Evolutionary conservation across 92 coral and sea anemone genomes (phyloP).

Genomic region (Virgularia gustaviana): DNA sequence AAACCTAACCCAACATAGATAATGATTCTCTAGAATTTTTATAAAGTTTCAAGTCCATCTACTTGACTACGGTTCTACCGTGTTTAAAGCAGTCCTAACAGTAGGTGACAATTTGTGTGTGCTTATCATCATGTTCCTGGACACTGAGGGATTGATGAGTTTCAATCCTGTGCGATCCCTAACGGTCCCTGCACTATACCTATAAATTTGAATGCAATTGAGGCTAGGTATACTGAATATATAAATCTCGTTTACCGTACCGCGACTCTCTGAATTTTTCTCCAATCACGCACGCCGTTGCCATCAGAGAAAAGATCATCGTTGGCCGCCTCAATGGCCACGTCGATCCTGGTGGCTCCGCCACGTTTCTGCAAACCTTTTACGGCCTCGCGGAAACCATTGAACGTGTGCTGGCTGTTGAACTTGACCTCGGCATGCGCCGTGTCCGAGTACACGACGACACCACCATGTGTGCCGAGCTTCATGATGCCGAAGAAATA

Average conservation of each 20-base stretch:
- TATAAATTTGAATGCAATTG: background rate
- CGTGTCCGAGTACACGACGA: background rate
- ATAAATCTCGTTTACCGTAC: too few relatives aligned
- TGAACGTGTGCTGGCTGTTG: slow-evolving; percentile 1
- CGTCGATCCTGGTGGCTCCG: slow-evolving; percentile 14
- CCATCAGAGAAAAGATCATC: slow-evolving; percentile 33
- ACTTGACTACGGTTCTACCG: too few relatives aligned
- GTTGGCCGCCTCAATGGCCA: slow-evolving; percentile 24
- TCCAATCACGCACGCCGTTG: background rate
- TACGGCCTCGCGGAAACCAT: slow-evolving; percentile 22
- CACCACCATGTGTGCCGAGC: slow-evolving; percentile 23
- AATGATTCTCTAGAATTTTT: background rate
- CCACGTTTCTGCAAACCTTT: background rate
- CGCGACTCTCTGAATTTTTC: slow-evolving; percentile 3
- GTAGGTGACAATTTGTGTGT: too few relatives aligned
- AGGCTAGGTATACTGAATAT: background rate
- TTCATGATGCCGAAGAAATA: slow-evolving; percentile 34
- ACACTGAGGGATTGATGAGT: too few relatives aligned
- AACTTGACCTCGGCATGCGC: slow-evolving; percentile 1
- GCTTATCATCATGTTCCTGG: background rate
- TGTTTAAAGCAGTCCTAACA: too few relatives aligned
- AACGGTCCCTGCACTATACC: too few relatives aligned
- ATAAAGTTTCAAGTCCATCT: too few relatives aligned
- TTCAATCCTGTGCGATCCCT: too few relatives aligned
- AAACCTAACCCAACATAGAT: background rate